phyloP scores from a whole-genome alignment of 37 sponge, comb jelly and placozoan genomes.

The Chondrosia reniformis region DNA sequence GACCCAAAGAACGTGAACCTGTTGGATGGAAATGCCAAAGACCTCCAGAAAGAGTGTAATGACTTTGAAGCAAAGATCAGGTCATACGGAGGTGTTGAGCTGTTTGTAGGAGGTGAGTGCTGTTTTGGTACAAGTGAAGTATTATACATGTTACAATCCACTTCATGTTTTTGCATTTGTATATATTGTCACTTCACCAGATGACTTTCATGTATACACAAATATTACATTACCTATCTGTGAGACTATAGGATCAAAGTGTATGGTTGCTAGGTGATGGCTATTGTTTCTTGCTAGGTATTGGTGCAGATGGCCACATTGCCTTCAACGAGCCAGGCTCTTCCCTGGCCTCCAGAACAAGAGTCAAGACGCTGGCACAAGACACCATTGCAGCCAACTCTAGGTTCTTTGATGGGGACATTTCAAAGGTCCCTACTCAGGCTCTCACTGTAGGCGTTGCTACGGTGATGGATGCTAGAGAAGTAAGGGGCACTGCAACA shows the following conservation, averaged over 20 bases:
- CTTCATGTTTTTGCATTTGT: background rate
- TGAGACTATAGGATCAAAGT: too few species aligned
- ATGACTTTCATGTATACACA: too few species aligned
- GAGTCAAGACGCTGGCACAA: slow-evolving; percentile 87
- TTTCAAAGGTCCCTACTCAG: slow-evolving; percentile 71
- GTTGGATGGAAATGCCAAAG: slow-evolving; percentile 81
- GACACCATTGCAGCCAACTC: slow-evolving; percentile 92
- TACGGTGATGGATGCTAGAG: slow-evolving; percentile 95
- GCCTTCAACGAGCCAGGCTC: slow-evolving; percentile 99
- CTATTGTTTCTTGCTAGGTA: slow-evolving; percentile 60
- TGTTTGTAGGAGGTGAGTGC: slow-evolving; percentile 85
- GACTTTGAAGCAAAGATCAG: slow-evolving; percentile 75
- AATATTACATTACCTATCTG: too few species aligned
- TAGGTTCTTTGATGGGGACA: slow-evolving; percentile 86
- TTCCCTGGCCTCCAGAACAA: slow-evolving; percentile 81
- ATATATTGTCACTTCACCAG: too few species aligned
- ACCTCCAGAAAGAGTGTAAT: slow-evolving; percentile 75
- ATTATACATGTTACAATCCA: background rate
- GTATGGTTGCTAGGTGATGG: too few species aligned
- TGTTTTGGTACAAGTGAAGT: background rate
- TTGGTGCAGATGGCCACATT: slow-evolving; percentile 97
- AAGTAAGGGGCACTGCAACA: too few species aligned
- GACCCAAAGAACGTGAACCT: slow-evolving; percentile 91
- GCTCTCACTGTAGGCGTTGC: slow-evolving; percentile 97
- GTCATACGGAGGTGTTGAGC: slow-evolving; percentile 84